phyloP scores from a whole-genome alignment of 2,113 vertebrate genomes.

The Hylia prasina region DNA sequence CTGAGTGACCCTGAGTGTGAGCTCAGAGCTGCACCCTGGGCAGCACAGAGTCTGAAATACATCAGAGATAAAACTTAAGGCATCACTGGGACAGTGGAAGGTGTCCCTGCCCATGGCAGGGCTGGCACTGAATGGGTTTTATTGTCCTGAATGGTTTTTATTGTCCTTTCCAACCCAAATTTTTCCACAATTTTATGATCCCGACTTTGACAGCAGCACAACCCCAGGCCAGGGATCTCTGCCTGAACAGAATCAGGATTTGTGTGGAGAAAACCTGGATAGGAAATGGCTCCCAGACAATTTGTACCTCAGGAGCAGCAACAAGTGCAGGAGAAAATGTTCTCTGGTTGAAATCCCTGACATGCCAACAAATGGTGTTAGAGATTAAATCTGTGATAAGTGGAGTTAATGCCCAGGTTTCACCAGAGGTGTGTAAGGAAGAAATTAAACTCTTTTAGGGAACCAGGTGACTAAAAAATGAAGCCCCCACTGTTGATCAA shows the following conservation, averaged over 20 bases:
- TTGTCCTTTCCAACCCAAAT: neutral
- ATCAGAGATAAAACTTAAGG: neutral
- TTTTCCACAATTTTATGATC: rapidly evolving
- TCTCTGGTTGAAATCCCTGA: neutral
- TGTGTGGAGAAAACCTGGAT: neutral
- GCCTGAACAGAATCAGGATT: neutral
- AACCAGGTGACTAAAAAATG: neutral
- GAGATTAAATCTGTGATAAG: neutral
- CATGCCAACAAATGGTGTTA: neutral
- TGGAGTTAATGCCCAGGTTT: neutral
- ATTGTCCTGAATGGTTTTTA: neutral
- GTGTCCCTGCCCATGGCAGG: neutral
- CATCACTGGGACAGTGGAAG: neutral
- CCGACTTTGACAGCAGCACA: neutral
- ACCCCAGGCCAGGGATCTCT: neutral
- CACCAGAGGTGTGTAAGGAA: neutral
- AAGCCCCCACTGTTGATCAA: neutral
- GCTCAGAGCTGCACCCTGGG: neutral
- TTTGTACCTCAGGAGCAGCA: neutral
- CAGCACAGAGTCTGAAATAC: neutral
- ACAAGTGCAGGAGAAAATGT: neutral
- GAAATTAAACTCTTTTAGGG: neutral
- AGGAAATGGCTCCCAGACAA: neutral
- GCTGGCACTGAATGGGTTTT: neutral
- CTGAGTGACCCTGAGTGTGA: neutral